Evolutionary conservation across 2,888 invertebrate species (phyloP).

Genomic region (Apodemia mormo): DNA sequence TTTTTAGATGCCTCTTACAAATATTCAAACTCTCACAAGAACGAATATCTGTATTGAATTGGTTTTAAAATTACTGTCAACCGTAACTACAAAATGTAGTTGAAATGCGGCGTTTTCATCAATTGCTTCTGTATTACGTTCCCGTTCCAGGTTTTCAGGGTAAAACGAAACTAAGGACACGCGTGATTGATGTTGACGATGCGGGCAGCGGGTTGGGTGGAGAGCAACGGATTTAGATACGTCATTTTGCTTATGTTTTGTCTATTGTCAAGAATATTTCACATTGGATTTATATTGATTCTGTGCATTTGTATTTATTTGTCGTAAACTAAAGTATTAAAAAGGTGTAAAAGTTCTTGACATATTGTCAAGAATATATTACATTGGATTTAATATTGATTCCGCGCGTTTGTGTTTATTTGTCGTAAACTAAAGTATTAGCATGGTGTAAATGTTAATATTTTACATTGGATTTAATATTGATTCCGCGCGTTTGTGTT

Average conservation of each 20-base stretch:
- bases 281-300: neutral
- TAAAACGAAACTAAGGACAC: constrained; percentile 15
- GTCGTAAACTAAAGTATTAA: too few species aligned
- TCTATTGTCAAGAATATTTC: neutral
- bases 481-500: too few species aligned
- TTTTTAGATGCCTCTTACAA: too few species aligned
- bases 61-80: neutral
- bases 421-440: too few species aligned
- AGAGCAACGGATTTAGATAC: neutral
- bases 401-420: too few species aligned
- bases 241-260: neutral
- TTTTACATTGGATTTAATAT: too few species aligned
- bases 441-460: too few species aligned
- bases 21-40: neutral
- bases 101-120: neutral
- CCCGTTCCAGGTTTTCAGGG: neutral
- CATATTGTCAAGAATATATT: too few species aligned
- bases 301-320: too few species aligned
- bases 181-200: constrained; percentile 15
- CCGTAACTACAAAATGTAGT: too few species aligned
- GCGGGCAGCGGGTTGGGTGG: neutral
- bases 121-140: constrained; percentile 5
- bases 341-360: too few species aligned
- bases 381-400: too few species aligned
- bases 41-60: neutral